Percentiles rank a stretch among this genome's conserved stretches.
Evolutionary conservation across 2,888 invertebrate species (phyloP).

Genomic region (Diploptera punctata): DNA sequence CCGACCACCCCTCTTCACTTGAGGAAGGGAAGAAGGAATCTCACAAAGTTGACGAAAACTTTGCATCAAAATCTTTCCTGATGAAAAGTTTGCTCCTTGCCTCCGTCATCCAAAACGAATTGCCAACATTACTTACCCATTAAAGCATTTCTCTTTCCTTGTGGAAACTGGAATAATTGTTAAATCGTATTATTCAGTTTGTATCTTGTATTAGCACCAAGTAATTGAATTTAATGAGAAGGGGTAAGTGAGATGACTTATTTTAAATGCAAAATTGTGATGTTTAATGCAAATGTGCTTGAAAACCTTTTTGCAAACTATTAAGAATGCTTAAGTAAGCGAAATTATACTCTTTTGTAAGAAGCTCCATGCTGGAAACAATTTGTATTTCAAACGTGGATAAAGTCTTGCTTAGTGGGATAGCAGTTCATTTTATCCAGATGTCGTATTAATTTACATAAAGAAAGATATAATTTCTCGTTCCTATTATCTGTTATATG

Average conservation of each 20-base stretch:
- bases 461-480: too few species aligned
- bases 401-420: too few species aligned
- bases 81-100: constrained; percentile 2
- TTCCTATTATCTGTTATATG: too few species aligned
- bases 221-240: not conserved
- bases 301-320: too few species aligned
- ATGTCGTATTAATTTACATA: too few species aligned
- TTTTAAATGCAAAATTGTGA: too few species aligned
- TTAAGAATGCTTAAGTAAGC: not conserved
- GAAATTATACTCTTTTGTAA: not conserved
- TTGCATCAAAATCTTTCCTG: not conserved
- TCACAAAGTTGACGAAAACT: not conserved
- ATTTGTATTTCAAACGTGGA: too few species aligned
- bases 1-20: not conserved
- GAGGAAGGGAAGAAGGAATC: not conserved
- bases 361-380: too few species aligned
- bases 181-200: constrained; percentile 3
- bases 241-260: constrained; percentile 39
- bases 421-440: too few species aligned
- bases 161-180: constrained; percentile 8
- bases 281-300: too few species aligned
- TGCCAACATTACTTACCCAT: constrained; percentile 19
- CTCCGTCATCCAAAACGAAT: constrained; percentile 10
- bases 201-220: not conserved
- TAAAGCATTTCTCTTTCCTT: constrained; percentile 6